Evolutionary conservation across 2,797 vertebrate species (phyloP).

Genomic region (Onychomys leucogaster): DNA sequence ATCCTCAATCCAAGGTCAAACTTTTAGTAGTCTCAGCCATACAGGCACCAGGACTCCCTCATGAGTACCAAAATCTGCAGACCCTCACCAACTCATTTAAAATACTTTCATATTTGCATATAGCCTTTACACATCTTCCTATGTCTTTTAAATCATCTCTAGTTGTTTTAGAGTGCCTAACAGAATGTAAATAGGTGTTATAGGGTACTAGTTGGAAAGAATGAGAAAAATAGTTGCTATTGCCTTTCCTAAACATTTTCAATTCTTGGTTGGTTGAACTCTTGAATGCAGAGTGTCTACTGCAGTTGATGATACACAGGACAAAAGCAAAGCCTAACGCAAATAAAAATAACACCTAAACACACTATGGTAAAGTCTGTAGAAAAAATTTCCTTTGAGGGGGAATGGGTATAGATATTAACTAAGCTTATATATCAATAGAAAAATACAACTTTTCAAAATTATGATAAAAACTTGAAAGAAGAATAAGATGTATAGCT

Average conservation of each 20-base stretch:
- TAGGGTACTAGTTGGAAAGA: background rate
- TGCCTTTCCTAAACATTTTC: background rate
- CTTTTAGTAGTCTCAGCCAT: background rate
- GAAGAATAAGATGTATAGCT: background rate
- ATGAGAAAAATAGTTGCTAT: background rate
- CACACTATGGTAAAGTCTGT: background rate
- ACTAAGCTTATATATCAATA: background rate
- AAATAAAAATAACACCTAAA: background rate
- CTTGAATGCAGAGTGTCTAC: background rate
- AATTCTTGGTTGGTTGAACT: background rate
- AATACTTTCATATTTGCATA: background rate
- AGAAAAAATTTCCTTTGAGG: background rate
- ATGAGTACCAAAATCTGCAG: background rate
- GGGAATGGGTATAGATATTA: background rate
- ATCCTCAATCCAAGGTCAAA: too few species aligned
- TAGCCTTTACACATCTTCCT: background rate
- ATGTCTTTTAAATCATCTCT: background rate
- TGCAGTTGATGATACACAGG: background rate
- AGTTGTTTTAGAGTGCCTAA: background rate
- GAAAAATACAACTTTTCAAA: background rate
- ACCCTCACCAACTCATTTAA: background rate
- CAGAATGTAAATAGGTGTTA: background rate
- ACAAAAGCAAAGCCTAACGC: background rate
- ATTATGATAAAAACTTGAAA: background rate
- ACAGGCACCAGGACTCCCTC: background rate